Conservation (phyloP, 64 coral and sea anemone species). For the Porites australiensis region DNA sequence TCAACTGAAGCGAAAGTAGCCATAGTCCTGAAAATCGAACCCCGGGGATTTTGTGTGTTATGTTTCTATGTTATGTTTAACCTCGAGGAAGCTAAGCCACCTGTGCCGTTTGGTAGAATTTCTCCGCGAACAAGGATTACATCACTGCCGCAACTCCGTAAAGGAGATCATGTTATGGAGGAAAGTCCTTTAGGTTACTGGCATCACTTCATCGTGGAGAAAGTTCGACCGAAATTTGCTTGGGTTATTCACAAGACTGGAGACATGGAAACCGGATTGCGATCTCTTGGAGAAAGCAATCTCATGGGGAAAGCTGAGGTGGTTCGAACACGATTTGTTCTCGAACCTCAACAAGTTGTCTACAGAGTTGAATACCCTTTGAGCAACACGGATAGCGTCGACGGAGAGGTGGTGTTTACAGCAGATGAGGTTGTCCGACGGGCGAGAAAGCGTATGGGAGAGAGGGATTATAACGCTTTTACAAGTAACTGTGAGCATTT, state of each 20-base stretch:
- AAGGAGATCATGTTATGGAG: conserved; percentile 94
- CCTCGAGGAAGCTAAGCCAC: not conserved
- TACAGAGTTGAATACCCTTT: conserved; percentile 84
- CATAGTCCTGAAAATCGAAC: no score
- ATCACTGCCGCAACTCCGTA: conserved; percentile 71
- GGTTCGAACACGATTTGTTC: conserved; percentile 72
- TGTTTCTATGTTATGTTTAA: conserved; percentile 11
- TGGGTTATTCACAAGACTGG: conserved; percentile 94
- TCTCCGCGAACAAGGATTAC: conserved; percentile 89
- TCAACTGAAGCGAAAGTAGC: no score
- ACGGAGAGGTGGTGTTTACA: conserved; percentile 41
- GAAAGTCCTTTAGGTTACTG: conserved; percentile 87
- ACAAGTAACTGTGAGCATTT: conserved; percentile 98
- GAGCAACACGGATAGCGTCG: not conserved
- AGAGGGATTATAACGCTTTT: conserved; percentile 87
- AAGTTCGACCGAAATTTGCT: conserved; percentile 85
- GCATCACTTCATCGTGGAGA: conserved; percentile 97
- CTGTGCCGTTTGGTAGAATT: conserved; percentile 64
- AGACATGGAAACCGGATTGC: conserved; percentile 74
- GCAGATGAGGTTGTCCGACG: conserved; percentile 65
- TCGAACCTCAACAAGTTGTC: conserved; percentile 55
- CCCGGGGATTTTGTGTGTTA: not conserved
- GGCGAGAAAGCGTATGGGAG: conserved; percentile 85
- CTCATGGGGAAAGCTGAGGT: conserved; percentile 81
- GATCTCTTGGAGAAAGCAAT: conserved; percentile 73